phyloP scores from a whole-genome alignment of 2,888 invertebrate genomes.

The Creontiades dilutus region DNA sequence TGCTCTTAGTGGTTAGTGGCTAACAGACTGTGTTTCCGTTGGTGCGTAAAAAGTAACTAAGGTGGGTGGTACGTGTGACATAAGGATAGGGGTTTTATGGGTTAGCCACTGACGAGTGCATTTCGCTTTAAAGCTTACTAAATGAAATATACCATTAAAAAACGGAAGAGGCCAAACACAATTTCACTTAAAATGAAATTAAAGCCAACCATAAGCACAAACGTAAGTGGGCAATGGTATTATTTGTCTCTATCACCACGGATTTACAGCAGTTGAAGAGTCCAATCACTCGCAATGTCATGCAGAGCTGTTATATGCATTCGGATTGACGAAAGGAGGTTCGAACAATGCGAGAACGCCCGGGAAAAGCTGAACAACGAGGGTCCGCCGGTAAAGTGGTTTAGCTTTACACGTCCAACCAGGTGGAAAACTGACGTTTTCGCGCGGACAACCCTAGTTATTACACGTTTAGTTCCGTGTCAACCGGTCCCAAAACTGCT shows the following conservation, averaged over 20 bases:
- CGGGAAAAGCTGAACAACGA: conserved; percentile 24
- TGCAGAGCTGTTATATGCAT: not conserved
- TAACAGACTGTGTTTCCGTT: too few species aligned
- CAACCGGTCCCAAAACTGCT: conserved; percentile 40
- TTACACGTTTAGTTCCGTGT: conserved; percentile 47
- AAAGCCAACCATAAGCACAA: too few species aligned
- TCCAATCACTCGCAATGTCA: not conserved
- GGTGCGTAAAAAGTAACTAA: too few species aligned
- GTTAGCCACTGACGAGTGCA: too few species aligned
- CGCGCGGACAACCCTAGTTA: conserved; percentile 22
- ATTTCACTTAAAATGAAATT: too few species aligned
- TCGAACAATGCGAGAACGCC: conserved; percentile 3
- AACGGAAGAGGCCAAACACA: too few species aligned
- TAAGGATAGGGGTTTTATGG: too few species aligned
- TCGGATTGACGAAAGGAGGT: not conserved
- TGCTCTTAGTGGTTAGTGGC: too few species aligned
- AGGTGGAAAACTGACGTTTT: conserved; percentile 47
- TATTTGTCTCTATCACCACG: not conserved
- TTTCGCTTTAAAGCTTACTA: too few species aligned
- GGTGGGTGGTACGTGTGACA: too few species aligned
- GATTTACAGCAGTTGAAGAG: not conserved
- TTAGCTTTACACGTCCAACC: conserved; percentile 42
- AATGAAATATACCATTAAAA: too few species aligned
- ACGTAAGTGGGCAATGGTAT: too few species aligned
- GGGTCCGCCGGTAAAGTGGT: conserved; percentile 33